phyloP scores from a whole-genome alignment of 1,140 invertebrate species.

The Bombus polaris region DNA sequence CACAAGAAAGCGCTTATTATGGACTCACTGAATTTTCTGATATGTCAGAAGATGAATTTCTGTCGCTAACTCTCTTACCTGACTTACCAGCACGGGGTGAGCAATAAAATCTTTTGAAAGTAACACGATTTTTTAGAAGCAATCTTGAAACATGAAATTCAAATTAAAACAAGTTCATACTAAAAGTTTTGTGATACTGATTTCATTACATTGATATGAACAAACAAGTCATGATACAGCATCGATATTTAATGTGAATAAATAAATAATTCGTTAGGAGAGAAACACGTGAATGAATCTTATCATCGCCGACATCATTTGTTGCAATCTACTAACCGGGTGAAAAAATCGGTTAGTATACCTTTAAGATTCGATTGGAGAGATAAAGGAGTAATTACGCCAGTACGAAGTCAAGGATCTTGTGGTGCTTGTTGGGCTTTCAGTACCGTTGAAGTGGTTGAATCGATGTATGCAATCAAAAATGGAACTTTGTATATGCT shows the following conservation, averaged over 20 bases:
- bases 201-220: neutral
- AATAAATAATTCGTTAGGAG: slow-evolving; percentile 22
- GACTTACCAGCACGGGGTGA: slow-evolving; percentile 69
- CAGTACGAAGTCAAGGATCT: slow-evolving; percentile 88
- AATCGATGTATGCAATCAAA: slow-evolving; percentile 90
- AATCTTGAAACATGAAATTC: no score
- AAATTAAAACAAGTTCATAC: no score
- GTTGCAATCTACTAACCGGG: slow-evolving; percentile 27
- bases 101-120: neutral
- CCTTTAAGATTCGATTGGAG: slow-evolving; percentile 84
- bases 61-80: slow-evolving; percentile 81
- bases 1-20: slow-evolving; percentile 85
- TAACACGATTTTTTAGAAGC: neutral
- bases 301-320: slow-evolving; percentile 66
- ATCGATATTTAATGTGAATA: neutral
- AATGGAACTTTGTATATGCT: slow-evolving; percentile 85
- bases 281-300: slow-evolving; percentile 43
- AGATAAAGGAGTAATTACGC: slow-evolving; percentile 86
- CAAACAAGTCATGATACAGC: neutral
- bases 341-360: slow-evolving; percentile 65
- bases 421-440: slow-evolving; percentile 96
- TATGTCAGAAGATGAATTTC: slow-evolving; percentile 88
- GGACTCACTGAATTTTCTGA: slow-evolving; percentile 90
- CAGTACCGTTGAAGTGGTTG: slow-evolving; percentile 89
- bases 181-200: neutral